Percentiles rank a stretch among this genome's conserved stretches.
Conservation (phyloP, 2,113 vertebrate species). For the Tympanuchus pallidicinctus region DNA sequence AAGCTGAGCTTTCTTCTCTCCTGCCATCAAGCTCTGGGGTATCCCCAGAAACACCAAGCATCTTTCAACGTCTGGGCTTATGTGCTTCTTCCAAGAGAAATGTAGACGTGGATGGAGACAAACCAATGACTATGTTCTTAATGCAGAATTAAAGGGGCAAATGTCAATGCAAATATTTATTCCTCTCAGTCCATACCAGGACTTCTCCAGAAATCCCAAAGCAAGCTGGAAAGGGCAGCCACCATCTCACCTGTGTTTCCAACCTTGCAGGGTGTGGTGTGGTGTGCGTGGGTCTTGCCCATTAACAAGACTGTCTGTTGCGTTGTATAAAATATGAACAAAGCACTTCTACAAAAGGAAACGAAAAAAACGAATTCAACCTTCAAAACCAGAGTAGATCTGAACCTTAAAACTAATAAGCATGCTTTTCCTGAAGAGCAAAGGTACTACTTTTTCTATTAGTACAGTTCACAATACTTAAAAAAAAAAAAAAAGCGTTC, state of each 20-base stretch:
- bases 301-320: background rate
- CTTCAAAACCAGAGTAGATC: background rate
- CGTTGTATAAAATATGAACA: background rate
- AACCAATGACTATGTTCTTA: background rate
- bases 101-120: background rate
- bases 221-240: background rate
- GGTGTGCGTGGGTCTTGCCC: background rate
- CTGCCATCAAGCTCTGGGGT: background rate
- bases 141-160: background rate
- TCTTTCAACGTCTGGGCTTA: constrained; percentile 44
- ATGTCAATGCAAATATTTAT: background rate
- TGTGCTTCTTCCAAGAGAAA: background rate
- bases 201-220: background rate
- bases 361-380: background rate
- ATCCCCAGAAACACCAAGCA: background rate
- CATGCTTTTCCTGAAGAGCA: background rate
- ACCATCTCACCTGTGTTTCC: rapidly evolving
- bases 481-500: background rate
- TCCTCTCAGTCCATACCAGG: background rate
- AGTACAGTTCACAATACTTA: background rate
- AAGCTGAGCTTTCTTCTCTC: constrained; percentile 6
- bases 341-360: background rate
- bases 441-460: background rate
- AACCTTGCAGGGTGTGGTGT: background rate
- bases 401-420: background rate